These are phyloP conservation scores for Nowickia ferox DNA, from an alignment of 2,888 invertebrate species.

Conservation along the genomic window DNA sequence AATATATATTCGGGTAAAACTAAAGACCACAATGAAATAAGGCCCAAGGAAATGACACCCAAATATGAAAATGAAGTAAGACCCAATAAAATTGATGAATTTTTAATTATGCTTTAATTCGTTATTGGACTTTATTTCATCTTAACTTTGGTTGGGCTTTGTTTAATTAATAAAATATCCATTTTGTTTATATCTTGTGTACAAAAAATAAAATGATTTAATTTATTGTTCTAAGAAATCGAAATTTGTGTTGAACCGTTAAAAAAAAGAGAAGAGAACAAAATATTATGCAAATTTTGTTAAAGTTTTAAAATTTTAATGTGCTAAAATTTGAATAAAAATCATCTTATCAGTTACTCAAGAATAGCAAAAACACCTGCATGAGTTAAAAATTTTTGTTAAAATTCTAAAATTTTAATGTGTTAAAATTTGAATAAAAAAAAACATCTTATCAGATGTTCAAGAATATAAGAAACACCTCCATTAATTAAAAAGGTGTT, in stretches of 20 bases:
- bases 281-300: neutral
- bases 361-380: neutral
- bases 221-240: neutral
- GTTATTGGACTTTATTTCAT: too few relatives aligned
- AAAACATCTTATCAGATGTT: neutral
- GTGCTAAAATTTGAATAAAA: neutral
- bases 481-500: neutral
- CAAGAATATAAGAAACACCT: constrained; percentile 4
- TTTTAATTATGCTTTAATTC: too few relatives aligned
- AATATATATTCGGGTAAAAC: too few relatives aligned
- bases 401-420: too few relatives aligned
- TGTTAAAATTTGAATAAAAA: neutral
- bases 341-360: neutral
- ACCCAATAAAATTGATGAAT: too few relatives aligned
- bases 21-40: too few relatives aligned
- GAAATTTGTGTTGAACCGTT: neutral
- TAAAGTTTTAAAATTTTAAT: neutral
- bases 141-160: too few relatives aligned
- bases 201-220: neutral
- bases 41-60: too few relatives aligned
- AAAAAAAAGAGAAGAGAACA: neutral
- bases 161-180: neutral
- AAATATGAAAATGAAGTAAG: too few relatives aligned
- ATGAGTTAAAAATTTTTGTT: constrained; percentile 4
- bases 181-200: neutral